Percentiles rank a stretch among this genome's conserved stretches.
Evolutionary conservation across 2,888 invertebrate species (phyloP).

Genomic region (Strigamia crassipes): DNA sequence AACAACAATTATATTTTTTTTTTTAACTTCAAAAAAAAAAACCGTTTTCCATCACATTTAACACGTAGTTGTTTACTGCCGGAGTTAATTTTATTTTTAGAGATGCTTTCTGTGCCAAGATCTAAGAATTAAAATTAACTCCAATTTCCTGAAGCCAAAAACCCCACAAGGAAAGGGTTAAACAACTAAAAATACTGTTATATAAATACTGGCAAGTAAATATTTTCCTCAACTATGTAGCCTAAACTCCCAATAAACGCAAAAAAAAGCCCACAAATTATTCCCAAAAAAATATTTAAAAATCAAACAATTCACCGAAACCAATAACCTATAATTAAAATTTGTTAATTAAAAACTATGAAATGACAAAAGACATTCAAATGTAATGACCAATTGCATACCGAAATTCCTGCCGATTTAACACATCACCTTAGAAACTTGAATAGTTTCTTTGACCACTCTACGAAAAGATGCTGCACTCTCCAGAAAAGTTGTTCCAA

Average conservation of each 20-base stretch:
- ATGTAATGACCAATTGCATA: not conserved
- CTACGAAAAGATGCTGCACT: not conserved
- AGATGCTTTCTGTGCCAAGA: not conserved
- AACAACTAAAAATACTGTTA: not conserved
- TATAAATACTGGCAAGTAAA: not conserved
- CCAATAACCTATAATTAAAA: not conserved
- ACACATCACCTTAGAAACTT: not conserved
- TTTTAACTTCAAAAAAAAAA: too few species aligned
- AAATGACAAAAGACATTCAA: not conserved
- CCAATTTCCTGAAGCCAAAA: slow-evolving; percentile 30
- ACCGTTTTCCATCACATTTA: not conserved
- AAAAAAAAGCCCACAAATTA: too few species aligned
- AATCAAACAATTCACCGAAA: not conserved
- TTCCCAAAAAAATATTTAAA: too few species aligned
- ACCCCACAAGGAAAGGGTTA: slow-evolving; percentile 3
- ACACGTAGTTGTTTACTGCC: not conserved
- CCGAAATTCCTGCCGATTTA: not conserved
- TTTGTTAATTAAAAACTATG: not conserved
- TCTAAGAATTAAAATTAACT: slow-evolving; percentile 10
- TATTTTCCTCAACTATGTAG: not conserved
- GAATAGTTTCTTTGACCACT: not conserved
- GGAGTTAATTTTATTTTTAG: slow-evolving; percentile 3
- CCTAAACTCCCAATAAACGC: too few species aligned
- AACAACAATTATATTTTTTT: not conserved
- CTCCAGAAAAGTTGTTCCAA: slow-evolving; percentile 6